A percentile compares a stretch with the other conserved stretches of the same genome.
Evolutionary conservation across 2,797 vertebrate species (phyloP).

Genomic region (Acrossocheilus wenchowensis): DNA sequence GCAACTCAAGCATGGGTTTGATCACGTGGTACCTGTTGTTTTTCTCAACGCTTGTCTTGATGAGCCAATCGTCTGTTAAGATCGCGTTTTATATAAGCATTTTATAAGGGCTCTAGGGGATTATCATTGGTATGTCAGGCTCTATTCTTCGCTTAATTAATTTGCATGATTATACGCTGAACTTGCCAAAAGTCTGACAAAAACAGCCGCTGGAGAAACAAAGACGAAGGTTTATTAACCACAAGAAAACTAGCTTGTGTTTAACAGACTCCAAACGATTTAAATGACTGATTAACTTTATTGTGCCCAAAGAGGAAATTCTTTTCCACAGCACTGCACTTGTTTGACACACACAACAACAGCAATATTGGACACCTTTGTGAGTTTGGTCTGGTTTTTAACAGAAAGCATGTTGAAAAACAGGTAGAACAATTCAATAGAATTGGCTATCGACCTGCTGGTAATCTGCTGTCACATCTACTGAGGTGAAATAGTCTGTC

Average conservation of each 20-base stretch:
- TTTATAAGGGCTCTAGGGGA: neutral
- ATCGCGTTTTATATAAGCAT: neutral
- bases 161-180: neutral
- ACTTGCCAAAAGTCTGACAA: neutral
- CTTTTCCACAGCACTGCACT: too few species aligned
- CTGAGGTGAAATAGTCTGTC: neutral
- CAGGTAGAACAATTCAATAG: too few species aligned
- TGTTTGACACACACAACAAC: neutral
- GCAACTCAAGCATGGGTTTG: neutral
- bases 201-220: too few species aligned
- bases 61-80: neutral
- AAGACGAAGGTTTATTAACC: neutral
- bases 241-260: neutral
- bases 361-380: too few species aligned
- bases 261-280: neutral
- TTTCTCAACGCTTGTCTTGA: neutral
- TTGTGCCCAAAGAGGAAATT: too few species aligned
- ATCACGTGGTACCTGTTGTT: neutral
- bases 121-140: neutral
- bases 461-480: neutral
- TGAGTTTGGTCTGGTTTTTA: too few species aligned
- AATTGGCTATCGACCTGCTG: neutral
- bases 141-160: neutral
- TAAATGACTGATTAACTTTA: too few species aligned
- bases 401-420: too few species aligned